phyloP scores from a whole-genome alignment of 2,797 vertebrate genomes.

The Galago senegalensis region DNA sequence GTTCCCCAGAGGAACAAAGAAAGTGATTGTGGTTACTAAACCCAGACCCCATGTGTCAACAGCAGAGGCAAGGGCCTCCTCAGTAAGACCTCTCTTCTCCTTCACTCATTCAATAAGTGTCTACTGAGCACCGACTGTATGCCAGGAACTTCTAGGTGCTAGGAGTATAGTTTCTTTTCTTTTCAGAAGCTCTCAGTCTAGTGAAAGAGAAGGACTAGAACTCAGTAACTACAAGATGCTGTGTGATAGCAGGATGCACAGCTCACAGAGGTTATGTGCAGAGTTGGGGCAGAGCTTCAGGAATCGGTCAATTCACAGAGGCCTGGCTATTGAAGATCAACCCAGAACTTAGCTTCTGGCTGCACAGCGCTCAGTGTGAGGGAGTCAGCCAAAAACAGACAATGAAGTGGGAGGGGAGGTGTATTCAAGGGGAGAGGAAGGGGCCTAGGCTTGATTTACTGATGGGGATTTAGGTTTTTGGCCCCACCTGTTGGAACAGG shows the following conservation, averaged over 20 bases:
- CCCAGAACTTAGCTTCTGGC: neutral
- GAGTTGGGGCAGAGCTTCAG: neutral
- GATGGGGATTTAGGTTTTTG: neutral
- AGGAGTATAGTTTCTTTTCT: neutral
- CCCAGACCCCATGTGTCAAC: neutral
- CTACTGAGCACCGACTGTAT: neutral
- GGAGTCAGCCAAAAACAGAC: neutral
- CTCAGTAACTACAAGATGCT: neutral
- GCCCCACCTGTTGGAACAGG: neutral
- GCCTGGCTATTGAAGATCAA: neutral
- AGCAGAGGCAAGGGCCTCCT: neutral
- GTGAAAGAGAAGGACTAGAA: neutral
- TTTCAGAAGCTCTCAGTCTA: neutral
- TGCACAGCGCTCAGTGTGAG: neutral
- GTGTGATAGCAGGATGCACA: neutral
- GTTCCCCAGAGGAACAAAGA: too few species aligned
- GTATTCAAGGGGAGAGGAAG: neutral
- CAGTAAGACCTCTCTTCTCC: neutral
- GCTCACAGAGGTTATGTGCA: neutral
- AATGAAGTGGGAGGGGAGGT: neutral
- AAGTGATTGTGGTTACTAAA: neutral
- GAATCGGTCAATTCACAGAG: neutral
- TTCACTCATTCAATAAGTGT: neutral
- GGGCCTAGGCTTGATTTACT: neutral
- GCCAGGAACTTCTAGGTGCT: neutral